Base-by-base conservation (phyloP, 2,797 vertebrate species). In the Spinus olivaceus region DNA sequence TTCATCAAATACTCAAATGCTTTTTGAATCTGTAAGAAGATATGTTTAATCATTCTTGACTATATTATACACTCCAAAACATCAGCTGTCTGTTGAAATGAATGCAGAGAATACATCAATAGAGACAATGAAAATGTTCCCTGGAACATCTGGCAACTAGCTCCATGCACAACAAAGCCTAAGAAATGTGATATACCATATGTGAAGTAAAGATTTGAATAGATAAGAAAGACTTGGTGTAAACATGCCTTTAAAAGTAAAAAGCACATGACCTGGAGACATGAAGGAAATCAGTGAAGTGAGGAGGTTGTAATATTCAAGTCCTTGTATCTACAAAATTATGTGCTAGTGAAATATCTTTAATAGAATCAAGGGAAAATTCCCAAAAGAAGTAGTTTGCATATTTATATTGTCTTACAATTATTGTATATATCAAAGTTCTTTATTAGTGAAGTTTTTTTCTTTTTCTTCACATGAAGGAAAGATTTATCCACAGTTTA, bases 131-230 rank as follows among this genome's bases (percentile, higher is more conserved):
- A 42, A 81, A 85, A 79, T 7, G 56, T 60, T 49, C 19, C 64
- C 25, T 77, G 51, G 14, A 95, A 87, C 92, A 93, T 85, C 84
- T 95, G 91, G 64, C 60, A 89, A 24, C 39, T 77, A 73, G 49
- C 51, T 73, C 8, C 21, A 63, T 30, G 28, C 27, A 57, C 18
- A 89, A 54, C 20, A 82, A 85, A 91, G 49, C 17, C 53, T 76
- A 73, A 82, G 91, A 85, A 92, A 93, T 67, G 21, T 64, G 92
- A 87, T 94, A 89, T 39, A 44, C 47, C 79, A 46, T 92, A 64
- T 85, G 64, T 25, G 42, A 92, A 83, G 30, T 30, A 84, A 92
- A 93, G 90, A 81, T 88, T 16, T 71, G 12, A 76, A 82, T 59
- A 72, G 67, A 94, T 82, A 91, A 89, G 67, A 69, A 50, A 39